Percentiles rank a stretch among this genome's conserved stretches.
These are phyloP conservation scores for Druon quercuslanigerum DNA, from an alignment of 1,140 invertebrate species.

Conservation along the genomic window DNA sequence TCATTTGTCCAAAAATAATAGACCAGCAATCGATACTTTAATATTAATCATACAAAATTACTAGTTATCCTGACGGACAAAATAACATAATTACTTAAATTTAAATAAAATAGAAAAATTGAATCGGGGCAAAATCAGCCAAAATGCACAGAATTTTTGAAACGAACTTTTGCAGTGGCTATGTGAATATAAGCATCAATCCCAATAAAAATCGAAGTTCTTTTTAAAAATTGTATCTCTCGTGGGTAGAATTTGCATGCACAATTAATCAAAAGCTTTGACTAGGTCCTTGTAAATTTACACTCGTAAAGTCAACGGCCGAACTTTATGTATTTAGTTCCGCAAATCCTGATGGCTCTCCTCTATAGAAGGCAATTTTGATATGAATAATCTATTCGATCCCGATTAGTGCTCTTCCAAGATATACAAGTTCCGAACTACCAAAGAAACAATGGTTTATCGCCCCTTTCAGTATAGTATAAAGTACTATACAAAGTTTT, in stretches of 20 bases:
- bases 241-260: not conserved
- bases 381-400: constrained; percentile 22
- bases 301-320: constrained; percentile 1
- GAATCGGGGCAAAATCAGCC: too few relatives aligned
- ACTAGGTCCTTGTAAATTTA: constrained; percentile 13
- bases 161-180: too few relatives aligned
- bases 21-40: too few relatives aligned
- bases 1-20: too few relatives aligned
- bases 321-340: constrained; percentile 17
- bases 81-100: too few relatives aligned
- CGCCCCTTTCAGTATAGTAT: not conserved
- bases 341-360: not conserved
- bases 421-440: not conserved
- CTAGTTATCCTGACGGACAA: too few relatives aligned
- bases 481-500: too few relatives aligned
- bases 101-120: too few relatives aligned
- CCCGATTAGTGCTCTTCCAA: constrained; percentile 2
- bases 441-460: not conserved
- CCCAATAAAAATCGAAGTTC: not conserved
- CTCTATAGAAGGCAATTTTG: not conserved
- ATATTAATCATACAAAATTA: too few relatives aligned
- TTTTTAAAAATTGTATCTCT: not conserved
- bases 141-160: too few relatives aligned
- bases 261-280: constrained; percentile 13
- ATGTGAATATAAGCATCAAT: not conserved